A percentile compares a stretch with the other conserved stretches of the same genome.
These are phyloP conservation scores for Hydriomena furcata DNA, from an alignment of 2,888 invertebrate genomes.

Conservation along the genomic window DNA sequence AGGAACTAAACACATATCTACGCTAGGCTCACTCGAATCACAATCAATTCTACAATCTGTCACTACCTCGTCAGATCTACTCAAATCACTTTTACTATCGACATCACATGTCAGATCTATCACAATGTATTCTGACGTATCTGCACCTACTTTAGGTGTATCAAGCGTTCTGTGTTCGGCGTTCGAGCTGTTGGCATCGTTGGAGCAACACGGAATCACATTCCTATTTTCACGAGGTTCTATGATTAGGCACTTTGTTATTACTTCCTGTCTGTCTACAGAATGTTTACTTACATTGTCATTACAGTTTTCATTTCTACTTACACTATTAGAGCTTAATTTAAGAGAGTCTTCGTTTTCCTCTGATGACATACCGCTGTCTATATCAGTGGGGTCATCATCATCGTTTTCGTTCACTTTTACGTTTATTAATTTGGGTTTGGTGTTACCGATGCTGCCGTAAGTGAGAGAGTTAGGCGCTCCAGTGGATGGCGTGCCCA, in stretches of 20 bases:
- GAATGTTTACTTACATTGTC: constrained; percentile 35
- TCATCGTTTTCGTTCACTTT: constrained; percentile 30
- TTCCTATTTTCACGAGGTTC: constrained; percentile 68
- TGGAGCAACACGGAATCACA: constrained; percentile 79
- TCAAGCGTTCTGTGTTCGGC: constrained; percentile 41
- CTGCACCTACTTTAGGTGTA: constrained; percentile 33
- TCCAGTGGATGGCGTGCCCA: constrained; percentile 58
- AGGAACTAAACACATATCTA: constrained; percentile 72
- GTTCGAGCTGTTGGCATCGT: constrained; percentile 54
- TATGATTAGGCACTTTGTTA: constrained; percentile 76
- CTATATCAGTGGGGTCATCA: constrained; percentile 43
- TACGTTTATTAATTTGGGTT: constrained; percentile 42
- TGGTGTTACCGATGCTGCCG: constrained; percentile 70
- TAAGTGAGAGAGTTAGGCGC: constrained; percentile 54
- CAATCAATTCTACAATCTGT: constrained; percentile 59
- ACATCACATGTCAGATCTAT: constrained; percentile 76
- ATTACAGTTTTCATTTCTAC: constrained; percentile 48
- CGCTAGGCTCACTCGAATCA: constrained; percentile 24
- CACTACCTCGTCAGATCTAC: constrained; percentile 48
- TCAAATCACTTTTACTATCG: constrained; percentile 50
- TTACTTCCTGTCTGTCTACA: constrained; percentile 52
- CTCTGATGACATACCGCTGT: constrained; percentile 79
- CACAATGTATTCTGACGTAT: constrained; percentile 66
- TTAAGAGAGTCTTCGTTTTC: constrained; percentile 72
- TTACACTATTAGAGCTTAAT: constrained; percentile 33